Conservation (phyloP, 1,140 invertebrate species). For the Leptoteleia sp. region DNA sequence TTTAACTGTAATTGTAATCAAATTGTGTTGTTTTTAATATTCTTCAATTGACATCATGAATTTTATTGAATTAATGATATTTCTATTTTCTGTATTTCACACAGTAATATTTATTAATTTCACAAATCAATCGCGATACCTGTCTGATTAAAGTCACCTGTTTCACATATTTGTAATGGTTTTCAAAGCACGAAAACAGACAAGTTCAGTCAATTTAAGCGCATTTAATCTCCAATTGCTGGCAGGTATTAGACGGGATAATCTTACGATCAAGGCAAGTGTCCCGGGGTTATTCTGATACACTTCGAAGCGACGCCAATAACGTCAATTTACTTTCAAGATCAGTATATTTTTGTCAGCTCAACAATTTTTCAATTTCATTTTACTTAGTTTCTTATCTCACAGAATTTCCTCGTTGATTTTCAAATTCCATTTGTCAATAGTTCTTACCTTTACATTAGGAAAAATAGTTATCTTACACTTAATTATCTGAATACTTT, state of each 20-base stretch:
- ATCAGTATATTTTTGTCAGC: slow-evolving; percentile 16
- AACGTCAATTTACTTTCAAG: slow-evolving; percentile 29
- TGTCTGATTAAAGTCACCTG: slow-evolving; percentile 13
- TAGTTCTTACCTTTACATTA: no score
- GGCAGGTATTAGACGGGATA: slow-evolving; percentile 65
- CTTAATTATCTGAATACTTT: background rate
- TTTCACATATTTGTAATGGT: slow-evolving; percentile 23
- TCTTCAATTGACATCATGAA: no score
- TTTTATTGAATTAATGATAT: no score
- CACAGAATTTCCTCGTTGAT: slow-evolving; percentile 4
- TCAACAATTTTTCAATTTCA: slow-evolving; percentile 15
- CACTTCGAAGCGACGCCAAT: slow-evolving; percentile 44
- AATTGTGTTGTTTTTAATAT: no score
- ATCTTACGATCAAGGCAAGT: slow-evolving; percentile 67
- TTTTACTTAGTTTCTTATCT: slow-evolving; percentile 24
- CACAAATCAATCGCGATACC: slow-evolving; percentile 3
- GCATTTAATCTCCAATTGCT: slow-evolving; percentile 53
- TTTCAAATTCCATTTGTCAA: slow-evolving; percentile 11
- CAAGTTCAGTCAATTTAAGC: slow-evolving; percentile 59
- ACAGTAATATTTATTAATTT: slow-evolving; percentile 1
- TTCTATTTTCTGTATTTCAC: no score
- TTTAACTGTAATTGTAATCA: no score
- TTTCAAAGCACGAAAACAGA: slow-evolving; percentile 33
- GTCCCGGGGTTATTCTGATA: slow-evolving; percentile 59
- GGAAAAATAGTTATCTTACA: slow-evolving; percentile 27